phyloP scores from a whole-genome alignment of 2,888 invertebrate species.

The Xanthia icteritia region DNA sequence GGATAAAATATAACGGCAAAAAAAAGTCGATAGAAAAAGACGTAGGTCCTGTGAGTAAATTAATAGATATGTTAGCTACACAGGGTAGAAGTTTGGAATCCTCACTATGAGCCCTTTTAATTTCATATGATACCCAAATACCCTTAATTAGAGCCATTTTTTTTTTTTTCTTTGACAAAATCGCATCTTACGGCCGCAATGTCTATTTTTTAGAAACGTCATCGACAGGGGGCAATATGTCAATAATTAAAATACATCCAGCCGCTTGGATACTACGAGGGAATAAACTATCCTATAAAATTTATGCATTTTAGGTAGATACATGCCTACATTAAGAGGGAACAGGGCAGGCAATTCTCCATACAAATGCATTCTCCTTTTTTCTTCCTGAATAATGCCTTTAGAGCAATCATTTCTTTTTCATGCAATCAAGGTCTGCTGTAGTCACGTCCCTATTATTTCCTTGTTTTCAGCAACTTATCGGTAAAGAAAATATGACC shows the following conservation, averaged over 20 bases:
- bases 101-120: neutral
- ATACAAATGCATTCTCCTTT: too few species aligned
- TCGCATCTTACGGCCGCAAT: neutral
- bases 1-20: too few species aligned
- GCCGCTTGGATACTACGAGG: neutral
- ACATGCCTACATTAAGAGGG: too few species aligned
- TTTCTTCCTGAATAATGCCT: too few species aligned
- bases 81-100: neutral
- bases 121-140: slow-evolving; percentile 1
- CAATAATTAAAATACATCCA: neutral
- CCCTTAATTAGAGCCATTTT: neutral
- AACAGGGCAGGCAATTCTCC: too few species aligned
- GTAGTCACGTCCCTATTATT: too few species aligned
- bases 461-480: too few species aligned
- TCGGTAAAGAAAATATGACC: too few species aligned
- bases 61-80: slow-evolving; percentile 1
- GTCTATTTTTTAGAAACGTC: neutral
- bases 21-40: neutral
- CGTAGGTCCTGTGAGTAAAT: neutral
- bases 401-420: too few species aligned
- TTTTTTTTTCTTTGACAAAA: too few species aligned
- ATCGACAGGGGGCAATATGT: neutral
- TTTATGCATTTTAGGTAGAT: too few species aligned
- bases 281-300: neutral
- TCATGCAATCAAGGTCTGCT: too few species aligned